Evolutionary conservation across 1,140 invertebrate species (phyloP).

Genomic region (Drosophila navojoa): DNA sequence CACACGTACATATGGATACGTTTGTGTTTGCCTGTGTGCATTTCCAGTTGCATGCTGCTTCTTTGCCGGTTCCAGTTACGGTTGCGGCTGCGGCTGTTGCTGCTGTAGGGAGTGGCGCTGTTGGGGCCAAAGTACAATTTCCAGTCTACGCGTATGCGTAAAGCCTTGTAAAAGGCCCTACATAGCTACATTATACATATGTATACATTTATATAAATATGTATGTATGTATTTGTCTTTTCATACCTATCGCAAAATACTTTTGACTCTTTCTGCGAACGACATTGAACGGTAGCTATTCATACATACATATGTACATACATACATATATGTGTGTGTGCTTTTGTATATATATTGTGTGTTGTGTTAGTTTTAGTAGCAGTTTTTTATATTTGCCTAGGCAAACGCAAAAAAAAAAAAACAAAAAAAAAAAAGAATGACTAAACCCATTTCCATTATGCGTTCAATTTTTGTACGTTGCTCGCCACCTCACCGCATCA

Average conservation of each 20-base stretch:
- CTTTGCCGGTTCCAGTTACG: slow-evolving; percentile 38
- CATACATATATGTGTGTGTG: neutral
- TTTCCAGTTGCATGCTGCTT: slow-evolving; percentile 35
- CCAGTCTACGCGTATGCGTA: slow-evolving; percentile 32
- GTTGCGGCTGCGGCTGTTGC: slow-evolving; percentile 27
- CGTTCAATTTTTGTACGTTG: slow-evolving; percentile 33
- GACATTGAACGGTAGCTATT: slow-evolving; percentile 39
- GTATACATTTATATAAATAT: neutral
- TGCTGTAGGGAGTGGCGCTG: slow-evolving; percentile 47
- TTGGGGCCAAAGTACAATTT: slow-evolving; percentile 71
- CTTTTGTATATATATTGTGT: neutral
- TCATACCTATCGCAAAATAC: slow-evolving; percentile 8
- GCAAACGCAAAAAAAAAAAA: slow-evolving; percentile 20
- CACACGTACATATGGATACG: neutral
- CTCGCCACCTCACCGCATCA: neutral
- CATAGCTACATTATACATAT: slow-evolving; percentile 3
- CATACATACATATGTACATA: slow-evolving; percentile 8
- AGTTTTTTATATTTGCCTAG: slow-evolving; percentile 20
- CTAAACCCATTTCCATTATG: slow-evolving; percentile 34
- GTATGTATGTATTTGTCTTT: neutral
- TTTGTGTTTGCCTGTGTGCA: slow-evolving; percentile 39
- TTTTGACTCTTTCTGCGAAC: slow-evolving; percentile 24
- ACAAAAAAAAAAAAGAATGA: slow-evolving; percentile 27
- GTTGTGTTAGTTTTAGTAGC: slow-evolving; percentile 16
- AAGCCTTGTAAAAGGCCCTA: slow-evolving; percentile 41